phyloP scores from a whole-genome alignment of 92 coral and sea anemone species.

The Phenganax subtilis region DNA sequence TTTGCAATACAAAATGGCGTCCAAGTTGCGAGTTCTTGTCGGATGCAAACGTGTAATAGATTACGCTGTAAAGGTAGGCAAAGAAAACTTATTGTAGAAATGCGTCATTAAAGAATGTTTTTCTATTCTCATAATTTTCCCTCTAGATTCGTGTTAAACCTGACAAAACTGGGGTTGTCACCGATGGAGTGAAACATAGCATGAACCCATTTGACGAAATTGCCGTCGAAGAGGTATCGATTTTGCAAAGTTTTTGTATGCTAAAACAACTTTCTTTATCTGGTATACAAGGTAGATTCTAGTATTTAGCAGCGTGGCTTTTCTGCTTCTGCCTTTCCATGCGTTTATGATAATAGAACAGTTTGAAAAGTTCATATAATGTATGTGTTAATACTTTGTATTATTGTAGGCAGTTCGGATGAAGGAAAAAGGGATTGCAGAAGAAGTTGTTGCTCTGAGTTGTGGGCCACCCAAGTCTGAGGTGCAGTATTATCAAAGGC shows the following conservation, averaged over 20 bases:
- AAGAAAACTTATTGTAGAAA: background rate
- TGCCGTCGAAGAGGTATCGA: slow-evolving; percentile 90
- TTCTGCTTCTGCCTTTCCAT: too few species aligned
- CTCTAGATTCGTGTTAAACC: slow-evolving; percentile 90
- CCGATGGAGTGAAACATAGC: slow-evolving; percentile 98
- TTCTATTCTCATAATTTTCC: background rate
- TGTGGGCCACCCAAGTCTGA: slow-evolving; percentile 99
- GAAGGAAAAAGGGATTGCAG: slow-evolving; percentile 82
- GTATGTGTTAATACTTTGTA: background rate
- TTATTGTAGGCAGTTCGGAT: slow-evolving; percentile 69
- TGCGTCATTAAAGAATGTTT: background rate
- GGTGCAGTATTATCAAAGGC: slow-evolving; percentile 42
- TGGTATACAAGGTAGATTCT: background rate
- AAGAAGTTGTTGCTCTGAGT: slow-evolving; percentile 88
- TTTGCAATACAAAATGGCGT: slow-evolving; percentile 83
- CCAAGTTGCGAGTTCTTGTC: slow-evolving; percentile 80
- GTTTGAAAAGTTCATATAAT: background rate
- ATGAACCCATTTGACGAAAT: slow-evolving; percentile 99
- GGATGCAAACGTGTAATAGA: slow-evolving; percentile 99
- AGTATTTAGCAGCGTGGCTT: too few species aligned
- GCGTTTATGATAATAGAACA: too few species aligned
- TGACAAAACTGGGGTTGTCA: slow-evolving; percentile 93
- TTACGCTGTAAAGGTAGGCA: slow-evolving; percentile 88
- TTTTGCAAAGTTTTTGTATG: background rate
- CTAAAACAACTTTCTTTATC: background rate